Base-by-base conservation (phyloP, 2,797 vertebrate genomes). In the Denticeps clupeoides region DNA sequence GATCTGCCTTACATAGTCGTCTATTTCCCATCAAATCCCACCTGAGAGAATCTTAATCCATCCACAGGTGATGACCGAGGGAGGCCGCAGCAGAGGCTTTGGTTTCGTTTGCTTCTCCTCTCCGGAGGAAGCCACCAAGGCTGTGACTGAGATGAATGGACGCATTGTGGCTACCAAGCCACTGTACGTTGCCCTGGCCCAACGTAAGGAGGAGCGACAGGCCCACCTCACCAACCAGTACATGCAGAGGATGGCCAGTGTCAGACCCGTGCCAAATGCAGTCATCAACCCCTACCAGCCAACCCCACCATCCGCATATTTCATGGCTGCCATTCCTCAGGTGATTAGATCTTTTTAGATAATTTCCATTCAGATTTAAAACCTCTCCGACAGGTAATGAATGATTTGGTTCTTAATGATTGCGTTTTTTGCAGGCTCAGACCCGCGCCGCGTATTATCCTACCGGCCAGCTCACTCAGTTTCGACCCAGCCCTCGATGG, bases 61-160 rank as follows among this genome's bases (percentile, higher is more conserved):
- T 47, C 51, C 55, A 18, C 72, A 98, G 93, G 94, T 97, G 58
- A 97, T 99, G 93, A 89, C 90, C 87, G 92, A 97, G 64, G 92
- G 89, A 4, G 92, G 93, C 5, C 90, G 91, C 67, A 97, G 93
- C 79, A 97, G 91, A 80, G 93, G 94, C 5, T 97, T 97, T 50
- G 94, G 94, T 41, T 99, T 99, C 42, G 94, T 97, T 2, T 96
- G 94, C 73, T 99, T 99, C 75, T 97, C 93, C 0, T 98, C 93
- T 9, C 92, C 92, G 15, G 93, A 97, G 72, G 94, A 99, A 75
- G 94, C 94, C 71, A 97, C 92, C 33, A 97, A 97, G 74, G 93
- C 94, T 2, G 91, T 97, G 62, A 96, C 93, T 1, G 91, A 99
- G 75, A 99, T 99, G 93, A 97, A 97, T 13, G 93, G 93, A 8